Evolutionary conservation across 2,888 invertebrate genomes (phyloP).

Genomic region (Chelonus formosanus): DNA sequence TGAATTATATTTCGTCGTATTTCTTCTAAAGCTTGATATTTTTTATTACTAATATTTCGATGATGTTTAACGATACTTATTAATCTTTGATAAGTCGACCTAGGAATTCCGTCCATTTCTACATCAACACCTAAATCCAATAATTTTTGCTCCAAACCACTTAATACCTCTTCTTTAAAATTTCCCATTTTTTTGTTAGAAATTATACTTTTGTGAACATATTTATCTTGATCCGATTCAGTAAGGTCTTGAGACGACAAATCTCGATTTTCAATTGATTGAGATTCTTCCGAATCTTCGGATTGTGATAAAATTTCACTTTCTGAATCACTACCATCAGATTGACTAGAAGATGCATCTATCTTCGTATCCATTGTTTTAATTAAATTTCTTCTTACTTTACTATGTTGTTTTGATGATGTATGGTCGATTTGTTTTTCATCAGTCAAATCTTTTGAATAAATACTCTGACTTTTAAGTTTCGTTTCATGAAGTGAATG

Average conservation of each 20-base stretch:
- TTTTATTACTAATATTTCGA: slow-evolving; percentile 70
- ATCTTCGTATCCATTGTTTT: not conserved
- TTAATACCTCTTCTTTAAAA: slow-evolving; percentile 50
- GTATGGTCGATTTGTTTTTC: not conserved
- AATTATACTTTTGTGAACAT: slow-evolving; percentile 5
- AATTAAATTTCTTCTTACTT: not conserved
- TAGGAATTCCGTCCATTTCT: slow-evolving; percentile 70
- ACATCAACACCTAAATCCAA: slow-evolving; percentile 73
- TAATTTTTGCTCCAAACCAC: slow-evolving; percentile 68
- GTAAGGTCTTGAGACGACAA: slow-evolving; percentile 5
- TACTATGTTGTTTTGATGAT: not conserved
- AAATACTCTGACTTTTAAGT: too few species aligned
- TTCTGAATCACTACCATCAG: slow-evolving; percentile 34
- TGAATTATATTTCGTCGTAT: slow-evolving; percentile 66
- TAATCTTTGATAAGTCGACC: slow-evolving; percentile 69
- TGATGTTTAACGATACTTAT: slow-evolving; percentile 70
- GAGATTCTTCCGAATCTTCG: slow-evolving; percentile 31
- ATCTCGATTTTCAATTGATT: not conserved
- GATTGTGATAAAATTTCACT: slow-evolving; percentile 40
- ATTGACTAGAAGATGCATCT: slow-evolving; percentile 37
- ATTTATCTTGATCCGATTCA: not conserved
- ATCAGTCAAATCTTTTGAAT: too few species aligned
- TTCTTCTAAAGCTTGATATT: slow-evolving; percentile 66
- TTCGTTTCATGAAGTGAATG: too few species aligned
- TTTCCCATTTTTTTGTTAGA: slow-evolving; percentile 23